Percentiles rank a stretch among this genome's conserved stretches.
Evolutionary conservation across 2,888 invertebrate genomes (phyloP).

Genomic region (Junonia oenone): DNA sequence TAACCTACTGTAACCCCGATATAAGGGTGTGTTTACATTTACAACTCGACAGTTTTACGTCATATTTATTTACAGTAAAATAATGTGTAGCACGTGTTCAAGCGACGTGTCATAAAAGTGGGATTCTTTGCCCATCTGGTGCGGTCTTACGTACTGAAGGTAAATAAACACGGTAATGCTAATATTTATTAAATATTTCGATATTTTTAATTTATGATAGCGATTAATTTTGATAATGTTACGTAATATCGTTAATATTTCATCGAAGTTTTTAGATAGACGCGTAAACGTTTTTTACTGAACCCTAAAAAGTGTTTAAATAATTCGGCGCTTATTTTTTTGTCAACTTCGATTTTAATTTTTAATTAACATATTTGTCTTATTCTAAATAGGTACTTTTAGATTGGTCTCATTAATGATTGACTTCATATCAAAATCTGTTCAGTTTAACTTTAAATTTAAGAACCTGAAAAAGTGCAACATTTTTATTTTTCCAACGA

Average conservation of each 20-base stretch:
- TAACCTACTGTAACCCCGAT: constrained; percentile 12
- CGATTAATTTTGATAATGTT: neutral
- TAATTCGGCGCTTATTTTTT: too few relatives aligned
- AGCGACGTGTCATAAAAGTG: constrained; percentile 58
- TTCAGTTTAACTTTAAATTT: too few relatives aligned
- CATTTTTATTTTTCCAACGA: too few relatives aligned
- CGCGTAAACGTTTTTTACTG: neutral
- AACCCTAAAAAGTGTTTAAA: neutral
- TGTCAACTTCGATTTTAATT: too few relatives aligned
- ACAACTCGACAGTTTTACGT: constrained; percentile 31
- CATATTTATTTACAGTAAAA: constrained; percentile 70
- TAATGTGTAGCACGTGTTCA: constrained; percentile 62
- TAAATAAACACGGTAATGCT: constrained; percentile 1
- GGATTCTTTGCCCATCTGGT: constrained; percentile 65
- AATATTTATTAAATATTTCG: constrained; percentile 3
- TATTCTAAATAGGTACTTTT: too few relatives aligned
- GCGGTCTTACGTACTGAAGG: constrained; percentile 41
- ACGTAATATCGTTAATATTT: neutral
- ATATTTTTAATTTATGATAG: neutral
- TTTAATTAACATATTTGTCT: too few relatives aligned
- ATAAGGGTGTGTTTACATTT: constrained; percentile 65
- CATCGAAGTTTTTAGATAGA: neutral
- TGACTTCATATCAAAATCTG: too few relatives aligned
- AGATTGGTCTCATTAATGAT: too few relatives aligned
- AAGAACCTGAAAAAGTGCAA: too few relatives aligned